Conservation (phyloP, 2,888 invertebrate species). For the Volucella inanis region DNA sequence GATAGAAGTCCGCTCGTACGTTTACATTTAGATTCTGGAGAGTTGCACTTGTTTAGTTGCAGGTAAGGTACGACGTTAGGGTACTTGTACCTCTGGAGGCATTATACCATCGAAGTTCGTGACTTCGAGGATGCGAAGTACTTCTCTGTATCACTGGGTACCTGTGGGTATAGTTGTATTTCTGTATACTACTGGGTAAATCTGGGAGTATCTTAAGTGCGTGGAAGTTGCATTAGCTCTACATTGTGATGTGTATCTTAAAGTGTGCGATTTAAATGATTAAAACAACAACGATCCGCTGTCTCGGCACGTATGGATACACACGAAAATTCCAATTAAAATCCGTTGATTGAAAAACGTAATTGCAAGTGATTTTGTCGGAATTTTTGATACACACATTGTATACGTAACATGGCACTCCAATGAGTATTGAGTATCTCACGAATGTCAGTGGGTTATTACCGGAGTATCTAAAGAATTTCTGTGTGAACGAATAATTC, state of each 20-base stretch:
- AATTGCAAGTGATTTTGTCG: slow-evolving; percentile 20
- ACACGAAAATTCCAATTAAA: slow-evolving; percentile 29
- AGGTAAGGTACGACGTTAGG: too few relatives aligned
- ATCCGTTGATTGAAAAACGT: slow-evolving; percentile 32
- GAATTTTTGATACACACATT: background rate
- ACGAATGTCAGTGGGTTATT: slow-evolving; percentile 14
- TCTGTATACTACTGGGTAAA: background rate
- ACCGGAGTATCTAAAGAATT: background rate
- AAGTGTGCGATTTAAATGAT: slow-evolving; percentile 11
- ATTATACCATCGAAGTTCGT: background rate
- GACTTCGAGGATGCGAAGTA: slow-evolving; percentile 37
- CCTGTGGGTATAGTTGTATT: too few relatives aligned
- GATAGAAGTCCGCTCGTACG: background rate
- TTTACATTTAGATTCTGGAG: background rate
- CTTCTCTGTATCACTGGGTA: too few relatives aligned
- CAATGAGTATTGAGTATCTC: slow-evolving; percentile 2
- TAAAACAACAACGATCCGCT: background rate
- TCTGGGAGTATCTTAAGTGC: slow-evolving; percentile 4
- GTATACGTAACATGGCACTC: too few relatives aligned
- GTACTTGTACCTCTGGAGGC: background rate
- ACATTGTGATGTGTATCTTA: background rate
- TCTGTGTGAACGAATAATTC: slow-evolving; percentile 4
- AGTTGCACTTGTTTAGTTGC: slow-evolving; percentile 16
- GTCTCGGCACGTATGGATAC: background rate
- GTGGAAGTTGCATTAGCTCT: slow-evolving; percentile 20